These are phyloP conservation scores for Sebastes oblongus DNA, from an alignment of 2,797 vertebrate species.

Conservation along the genomic window DNA sequence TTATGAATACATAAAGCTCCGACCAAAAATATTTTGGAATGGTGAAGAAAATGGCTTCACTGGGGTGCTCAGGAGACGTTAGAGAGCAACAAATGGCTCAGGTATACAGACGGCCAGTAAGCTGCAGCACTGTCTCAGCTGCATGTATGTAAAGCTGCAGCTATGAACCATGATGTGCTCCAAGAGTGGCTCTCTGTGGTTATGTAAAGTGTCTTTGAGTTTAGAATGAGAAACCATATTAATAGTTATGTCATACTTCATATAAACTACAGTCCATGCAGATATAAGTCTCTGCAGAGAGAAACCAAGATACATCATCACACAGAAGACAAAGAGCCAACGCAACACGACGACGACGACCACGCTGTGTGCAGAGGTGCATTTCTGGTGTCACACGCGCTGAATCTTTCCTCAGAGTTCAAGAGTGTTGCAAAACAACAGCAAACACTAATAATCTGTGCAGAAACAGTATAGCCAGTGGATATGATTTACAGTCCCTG, in stretches of 20 bases:
- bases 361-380: slow-evolving; percentile 1
- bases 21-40: slow-evolving; percentile 77
- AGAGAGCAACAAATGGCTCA: slow-evolving; percentile 74
- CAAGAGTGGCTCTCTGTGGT: neutral
- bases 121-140: slow-evolving; percentile 1
- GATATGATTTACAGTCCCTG: slow-evolving; percentile 82
- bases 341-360: neutral
- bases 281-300: neutral
- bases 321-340: neutral
- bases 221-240: neutral
- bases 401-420: slow-evolving; percentile 70
- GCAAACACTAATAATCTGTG: slow-evolving; percentile 78
- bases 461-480: slow-evolving; percentile 81
- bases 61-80: slow-evolving; percentile 48
- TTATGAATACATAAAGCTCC: slow-evolving; percentile 69
- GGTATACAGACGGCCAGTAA: slow-evolving; percentile 27
- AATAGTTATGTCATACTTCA: slow-evolving; percentile 4
- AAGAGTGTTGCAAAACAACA: slow-evolving; percentile 76
- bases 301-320: neutral
- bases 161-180: neutral
- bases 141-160: neutral
- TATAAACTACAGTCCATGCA: neutral
- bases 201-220: neutral
- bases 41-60: slow-evolving; percentile 69
- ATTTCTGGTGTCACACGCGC: slow-evolving; percentile 41